Evolutionary conservation across 2,797 vertebrate genomes (phyloP).

Genomic region (Macropodus opercularis): DNA sequence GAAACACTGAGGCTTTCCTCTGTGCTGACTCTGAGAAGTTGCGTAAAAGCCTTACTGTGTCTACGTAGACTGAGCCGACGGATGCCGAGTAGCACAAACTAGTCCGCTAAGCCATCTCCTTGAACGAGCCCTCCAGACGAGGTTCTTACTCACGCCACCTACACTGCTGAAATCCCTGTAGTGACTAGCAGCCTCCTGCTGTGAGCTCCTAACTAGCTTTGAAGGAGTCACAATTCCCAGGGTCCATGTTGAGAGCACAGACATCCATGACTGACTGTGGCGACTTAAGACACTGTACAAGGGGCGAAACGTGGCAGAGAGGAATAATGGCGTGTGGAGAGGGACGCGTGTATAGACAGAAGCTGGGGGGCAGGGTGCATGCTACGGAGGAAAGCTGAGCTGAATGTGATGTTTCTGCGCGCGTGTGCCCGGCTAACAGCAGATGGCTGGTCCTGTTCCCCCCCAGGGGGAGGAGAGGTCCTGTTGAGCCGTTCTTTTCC

Average conservation of each 20-base stretch:
- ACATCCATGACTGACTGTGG: conserved; percentile 61
- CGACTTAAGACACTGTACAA: conserved; percentile 40
- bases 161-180: conserved; percentile 46
- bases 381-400: conserved; percentile 58
- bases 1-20: conserved; percentile 4
- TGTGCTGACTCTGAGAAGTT: conserved; percentile 1
- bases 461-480: conserved; percentile 31
- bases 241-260: conserved; percentile 59
- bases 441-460: conserved; percentile 70
- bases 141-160: conserved; percentile 44
- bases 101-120: conserved; percentile 26
- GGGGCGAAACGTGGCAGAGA: conserved; percentile 51
- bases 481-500: conserved; percentile 58
- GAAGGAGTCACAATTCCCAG: conserved; percentile 65
- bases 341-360: conserved; percentile 45
- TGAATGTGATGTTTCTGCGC: conserved; percentile 28
- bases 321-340: too few relatives aligned
- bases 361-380: conserved; percentile 50
- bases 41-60: conserved; percentile 5
- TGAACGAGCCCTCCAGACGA: conserved; percentile 23
- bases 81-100: conserved; percentile 9
- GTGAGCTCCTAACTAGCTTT: conserved; percentile 52
- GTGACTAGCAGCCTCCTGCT: conserved; percentile 38
- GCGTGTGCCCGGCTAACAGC: conserved; percentile 51
- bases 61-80: conserved; percentile 1